Evolutionary conservation across 2,888 invertebrate genomes (phyloP).

Genomic region (Trachelus tabidus): DNA sequence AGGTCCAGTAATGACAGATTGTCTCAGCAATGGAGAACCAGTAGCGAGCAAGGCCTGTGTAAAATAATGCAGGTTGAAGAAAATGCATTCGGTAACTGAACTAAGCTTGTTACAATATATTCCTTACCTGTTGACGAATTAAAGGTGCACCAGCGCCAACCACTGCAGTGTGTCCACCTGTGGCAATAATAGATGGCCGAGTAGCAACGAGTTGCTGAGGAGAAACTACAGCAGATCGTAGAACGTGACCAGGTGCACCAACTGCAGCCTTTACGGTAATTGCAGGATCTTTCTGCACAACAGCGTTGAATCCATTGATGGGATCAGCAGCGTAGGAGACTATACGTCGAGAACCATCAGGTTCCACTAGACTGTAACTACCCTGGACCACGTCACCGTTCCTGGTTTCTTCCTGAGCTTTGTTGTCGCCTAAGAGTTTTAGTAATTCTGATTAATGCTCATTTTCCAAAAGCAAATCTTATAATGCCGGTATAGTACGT

Average conservation of each 20-base stretch:
- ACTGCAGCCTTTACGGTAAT: constrained; percentile 40
- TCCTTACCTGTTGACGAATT: constrained; percentile 33
- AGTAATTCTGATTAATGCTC: neutral
- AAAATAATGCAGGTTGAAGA: neutral
- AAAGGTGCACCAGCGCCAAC: constrained; percentile 29
- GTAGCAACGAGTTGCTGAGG: constrained; percentile 25
- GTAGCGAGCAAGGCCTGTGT: constrained; percentile 29
- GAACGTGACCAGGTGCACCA: constrained; percentile 23
- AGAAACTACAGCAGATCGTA: constrained; percentile 23
- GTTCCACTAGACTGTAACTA: constrained; percentile 57
- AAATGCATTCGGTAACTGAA: neutral
- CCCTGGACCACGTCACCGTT: constrained; percentile 59
- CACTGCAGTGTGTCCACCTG: constrained; percentile 24
- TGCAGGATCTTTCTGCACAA: constrained; percentile 53
- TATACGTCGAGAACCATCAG: constrained; percentile 55
- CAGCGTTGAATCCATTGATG: constrained; percentile 59
- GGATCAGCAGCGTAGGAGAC: constrained; percentile 59
- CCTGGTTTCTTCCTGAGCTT: constrained; percentile 58
- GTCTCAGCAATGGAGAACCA: constrained; percentile 32
- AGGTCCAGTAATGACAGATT: constrained; percentile 30
- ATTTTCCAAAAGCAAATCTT: neutral
- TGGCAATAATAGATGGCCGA: constrained; percentile 35
- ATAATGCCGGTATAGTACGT: neutral
- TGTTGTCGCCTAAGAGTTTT: constrained; percentile 52
- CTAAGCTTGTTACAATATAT: neutral